Percentiles rank a stretch among this genome's conserved stretches.
These are phyloP conservation scores for Drosophila trichaetosa DNA, from an alignment of 2,888 invertebrate species.

Conservation along the genomic window DNA sequence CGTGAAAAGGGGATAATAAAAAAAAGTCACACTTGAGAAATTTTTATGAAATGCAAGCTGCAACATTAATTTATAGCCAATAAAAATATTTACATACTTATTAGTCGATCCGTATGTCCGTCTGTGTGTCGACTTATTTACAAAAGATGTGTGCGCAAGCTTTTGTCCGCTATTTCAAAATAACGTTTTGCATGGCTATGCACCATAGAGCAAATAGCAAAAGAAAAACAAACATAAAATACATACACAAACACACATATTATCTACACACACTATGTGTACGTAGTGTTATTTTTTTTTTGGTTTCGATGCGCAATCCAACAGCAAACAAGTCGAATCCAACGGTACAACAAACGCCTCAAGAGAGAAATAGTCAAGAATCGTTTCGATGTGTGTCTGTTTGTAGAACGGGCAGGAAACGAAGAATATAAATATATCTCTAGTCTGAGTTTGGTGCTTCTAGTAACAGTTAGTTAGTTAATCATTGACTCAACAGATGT, in stretches of 20 bases:
- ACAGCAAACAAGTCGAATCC: conserved; percentile 28
- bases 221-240: conserved; percentile 34
- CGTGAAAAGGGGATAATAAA: conserved; percentile 42
- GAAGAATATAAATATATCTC: conserved; percentile 1
- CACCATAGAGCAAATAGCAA: conserved; percentile 69
- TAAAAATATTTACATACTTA: conserved; percentile 59
- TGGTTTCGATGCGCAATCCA: conserved; percentile 50
- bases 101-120: neutral
- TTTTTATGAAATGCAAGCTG: conserved; percentile 63
- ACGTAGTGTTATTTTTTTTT: conserved; percentile 29
- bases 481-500: conserved; percentile 3
- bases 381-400: conserved; percentile 4
- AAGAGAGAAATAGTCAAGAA: conserved; percentile 56
- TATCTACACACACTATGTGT: conserved; percentile 7
- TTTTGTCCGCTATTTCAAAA: conserved; percentile 55
- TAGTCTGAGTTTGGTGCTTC: neutral
- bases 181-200: conserved; percentile 62
- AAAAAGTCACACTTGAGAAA: conserved; percentile 28
- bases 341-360: conserved; percentile 60
- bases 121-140: conserved; percentile 18
- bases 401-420: conserved; percentile 10
- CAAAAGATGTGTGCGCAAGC: conserved; percentile 44
- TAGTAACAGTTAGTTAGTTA: conserved; percentile 1
- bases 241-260: conserved; percentile 4
- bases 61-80: conserved; percentile 54